Evolutionary conservation across 2,797 vertebrate genomes (phyloP), one percentile per base, ranked within the genome.

Genomic region (Anguilla marmorata): DNA sequence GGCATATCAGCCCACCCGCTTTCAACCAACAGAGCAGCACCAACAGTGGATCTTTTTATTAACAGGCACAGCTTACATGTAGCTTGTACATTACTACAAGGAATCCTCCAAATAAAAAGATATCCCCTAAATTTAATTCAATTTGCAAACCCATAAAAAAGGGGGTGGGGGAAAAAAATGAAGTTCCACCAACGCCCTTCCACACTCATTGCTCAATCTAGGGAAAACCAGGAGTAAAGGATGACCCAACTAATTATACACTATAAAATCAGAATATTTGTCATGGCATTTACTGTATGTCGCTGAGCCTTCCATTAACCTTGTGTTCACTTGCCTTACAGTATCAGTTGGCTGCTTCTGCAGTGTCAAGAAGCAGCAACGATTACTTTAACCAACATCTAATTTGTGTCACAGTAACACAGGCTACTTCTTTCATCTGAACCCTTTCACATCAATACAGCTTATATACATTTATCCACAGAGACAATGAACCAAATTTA

Each of bases 11-110:
- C 27, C 19, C 45, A 33, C 19, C 41, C 24, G 21, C 19, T 50
- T 82, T 50, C 41, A 50, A n/a, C 27, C 58, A 86, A 80, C 33
- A 79, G 79, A 48, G 48, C 76, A 12, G 60, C 69, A 87, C 3
- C 41, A 95, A 94, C 94, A 95, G 94, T 95, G 91, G 94, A 94
- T 94, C 90, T 94, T 92, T 93, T 94, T 96, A 96, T 95, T 92
- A 95, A 96, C 95, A 96, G 95, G 95, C 95, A 96, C 94, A 96
- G 95, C 92, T 95, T 93, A 95, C 93, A 96, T 94, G 94, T 94
- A 94, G 94, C 95, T 95, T 94, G 93, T 93, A 96, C 95, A 95
- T 95, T 63, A 95, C 92, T 93, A 94, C 91, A 94, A 90, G 94
- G 95, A 90, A 90, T 90, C 89, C 89, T 79, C 93, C 87, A 94